phyloP scores from a whole-genome alignment of 2,888 invertebrate genomes.

The Clitarchus hookeri region DNA sequence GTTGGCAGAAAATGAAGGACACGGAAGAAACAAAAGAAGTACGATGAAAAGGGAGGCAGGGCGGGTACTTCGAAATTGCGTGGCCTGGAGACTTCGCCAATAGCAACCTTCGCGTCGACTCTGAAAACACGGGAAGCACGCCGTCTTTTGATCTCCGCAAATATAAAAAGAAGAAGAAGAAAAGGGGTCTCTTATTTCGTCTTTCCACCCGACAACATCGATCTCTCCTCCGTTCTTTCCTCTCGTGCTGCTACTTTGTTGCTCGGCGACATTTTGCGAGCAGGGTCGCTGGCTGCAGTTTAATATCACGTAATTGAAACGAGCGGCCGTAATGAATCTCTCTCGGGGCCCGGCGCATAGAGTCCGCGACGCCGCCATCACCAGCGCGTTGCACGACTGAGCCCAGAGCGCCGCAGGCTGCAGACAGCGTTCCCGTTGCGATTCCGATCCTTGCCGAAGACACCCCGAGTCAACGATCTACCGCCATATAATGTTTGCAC shows the following conservation, averaged over 20 bases:
- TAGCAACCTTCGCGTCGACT: not conserved
- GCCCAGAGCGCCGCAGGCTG: too few species aligned
- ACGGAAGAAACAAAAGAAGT: not conserved
- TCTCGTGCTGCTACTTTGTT: too few species aligned
- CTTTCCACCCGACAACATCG: not conserved
- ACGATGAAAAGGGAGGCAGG: too few species aligned
- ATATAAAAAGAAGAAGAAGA: not conserved
- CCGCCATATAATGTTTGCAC: too few species aligned
- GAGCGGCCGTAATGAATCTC: not conserved
- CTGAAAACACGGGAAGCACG: not conserved
- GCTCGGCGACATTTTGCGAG: not conserved
- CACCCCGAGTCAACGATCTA: too few species aligned
- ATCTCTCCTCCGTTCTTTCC: not conserved
- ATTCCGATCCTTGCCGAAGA: too few species aligned
- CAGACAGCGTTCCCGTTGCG: too few species aligned
- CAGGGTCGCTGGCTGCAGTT: not conserved
- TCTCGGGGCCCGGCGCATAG: not conserved
- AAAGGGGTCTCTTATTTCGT: not conserved
- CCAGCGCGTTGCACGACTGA: too few species aligned
- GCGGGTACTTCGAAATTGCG: not conserved
- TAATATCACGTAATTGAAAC: slow-evolving; percentile 10
- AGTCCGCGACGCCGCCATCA: too few species aligned
- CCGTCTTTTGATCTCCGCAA: not conserved
- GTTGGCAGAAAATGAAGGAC: not conserved
- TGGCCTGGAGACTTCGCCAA: not conserved